phyloP scores from a whole-genome alignment of 2,113 vertebrate species.

The Ardeotis arabs region DNA sequence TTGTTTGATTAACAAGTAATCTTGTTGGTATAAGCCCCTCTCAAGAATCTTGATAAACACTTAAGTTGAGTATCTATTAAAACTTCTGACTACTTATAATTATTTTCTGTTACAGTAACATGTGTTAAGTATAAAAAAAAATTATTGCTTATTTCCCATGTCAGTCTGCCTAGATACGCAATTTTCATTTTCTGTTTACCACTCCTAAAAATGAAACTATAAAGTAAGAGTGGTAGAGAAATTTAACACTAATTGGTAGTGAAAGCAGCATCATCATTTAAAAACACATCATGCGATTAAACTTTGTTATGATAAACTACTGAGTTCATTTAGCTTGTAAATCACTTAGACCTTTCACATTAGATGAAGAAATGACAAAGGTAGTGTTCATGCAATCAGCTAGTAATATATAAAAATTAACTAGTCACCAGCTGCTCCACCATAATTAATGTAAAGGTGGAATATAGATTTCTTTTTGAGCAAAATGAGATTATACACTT shows the following conservation, averaged over 20 bases:
- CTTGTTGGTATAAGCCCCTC: not conserved
- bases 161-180: not conserved
- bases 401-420: constrained; percentile 56
- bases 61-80: not conserved
- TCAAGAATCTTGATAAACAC: not conserved
- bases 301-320: constrained; percentile 48
- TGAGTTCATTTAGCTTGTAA: constrained; percentile 43
- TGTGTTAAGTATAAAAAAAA: not conserved
- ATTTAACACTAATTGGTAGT: not conserved
- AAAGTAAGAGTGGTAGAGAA: not conserved
- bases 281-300: constrained; percentile 12
- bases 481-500: constrained; percentile 49
- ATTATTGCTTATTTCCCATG: not conserved
- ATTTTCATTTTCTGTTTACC: not conserved
- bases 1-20: not conserved
- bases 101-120: not conserved
- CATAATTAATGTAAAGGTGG: constrained; percentile 40
- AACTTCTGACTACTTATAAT: not conserved
- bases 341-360: constrained; percentile 45
- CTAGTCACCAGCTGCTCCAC: constrained; percentile 57
- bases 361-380: constrained; percentile 52
- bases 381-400: constrained; percentile 35
- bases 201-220: not conserved
- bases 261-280: constrained; percentile 15
- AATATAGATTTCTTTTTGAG: constrained; percentile 10